Percentiles rank a stretch among this genome's conserved stretches.
phyloP scores from a whole-genome alignment of 2,888 invertebrate genomes.

The Tyria jacobaeae region DNA sequence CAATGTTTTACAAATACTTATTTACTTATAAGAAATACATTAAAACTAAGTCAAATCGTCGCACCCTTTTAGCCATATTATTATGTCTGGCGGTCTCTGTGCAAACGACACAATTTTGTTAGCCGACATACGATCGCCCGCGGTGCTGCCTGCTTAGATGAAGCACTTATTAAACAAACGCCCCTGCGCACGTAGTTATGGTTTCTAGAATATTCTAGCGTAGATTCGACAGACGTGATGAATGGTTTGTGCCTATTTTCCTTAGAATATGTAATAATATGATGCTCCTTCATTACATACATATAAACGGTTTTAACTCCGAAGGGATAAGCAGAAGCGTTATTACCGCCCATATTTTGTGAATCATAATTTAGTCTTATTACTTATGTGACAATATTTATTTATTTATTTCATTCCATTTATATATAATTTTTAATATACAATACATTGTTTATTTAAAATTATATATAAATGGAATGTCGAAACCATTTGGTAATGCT shows the following conservation, averaged over 20 bases:
- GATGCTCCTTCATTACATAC: too few relatives aligned
- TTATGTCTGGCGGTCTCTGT: conserved; percentile 31
- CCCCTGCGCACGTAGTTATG: conserved; percentile 49
- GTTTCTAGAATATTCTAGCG: conserved; percentile 43
- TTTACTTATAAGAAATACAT: not conserved
- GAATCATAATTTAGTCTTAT: too few relatives aligned
- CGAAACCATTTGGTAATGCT: too few relatives aligned
- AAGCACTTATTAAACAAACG: conserved; percentile 54
- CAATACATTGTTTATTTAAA: too few relatives aligned
- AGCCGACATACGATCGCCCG: conserved; percentile 57
- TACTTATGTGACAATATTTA: too few relatives aligned
- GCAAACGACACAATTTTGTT: conserved; percentile 63
- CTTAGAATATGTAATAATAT: too few relatives aligned
- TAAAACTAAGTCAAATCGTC: not conserved
- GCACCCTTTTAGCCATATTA: conserved; percentile 6
- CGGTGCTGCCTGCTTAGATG: conserved; percentile 54
- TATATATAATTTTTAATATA: too few relatives aligned
- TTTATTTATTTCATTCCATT: too few relatives aligned
- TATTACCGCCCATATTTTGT: too few relatives aligned
- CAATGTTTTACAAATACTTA: not conserved
- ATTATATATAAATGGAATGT: not conserved
- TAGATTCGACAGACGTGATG: conserved; percentile 10
- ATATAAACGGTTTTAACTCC: too few relatives aligned
- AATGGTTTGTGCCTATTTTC: not conserved
- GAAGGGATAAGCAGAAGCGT: too few relatives aligned